Evolutionary conservation across 2,113 vertebrate genomes (phyloP).

Genomic region (Sakesphorus luctuosus): DNA sequence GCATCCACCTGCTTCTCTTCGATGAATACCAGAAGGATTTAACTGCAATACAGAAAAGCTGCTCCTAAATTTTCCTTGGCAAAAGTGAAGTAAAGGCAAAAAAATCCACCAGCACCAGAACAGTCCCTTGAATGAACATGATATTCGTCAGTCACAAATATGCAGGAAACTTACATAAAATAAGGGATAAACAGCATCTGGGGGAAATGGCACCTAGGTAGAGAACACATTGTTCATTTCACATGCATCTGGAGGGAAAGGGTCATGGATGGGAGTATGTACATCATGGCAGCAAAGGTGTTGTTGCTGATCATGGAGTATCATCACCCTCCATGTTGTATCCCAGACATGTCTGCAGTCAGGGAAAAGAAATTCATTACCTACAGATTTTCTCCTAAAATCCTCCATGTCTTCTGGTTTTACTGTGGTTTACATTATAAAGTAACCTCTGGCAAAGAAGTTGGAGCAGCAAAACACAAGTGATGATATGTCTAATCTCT

Average conservation of each 20-base stretch:
- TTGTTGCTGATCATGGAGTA: not conserved
- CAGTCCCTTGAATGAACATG: not conserved
- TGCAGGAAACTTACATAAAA: not conserved
- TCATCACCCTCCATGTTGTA: not conserved
- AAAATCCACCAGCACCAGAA: not conserved
- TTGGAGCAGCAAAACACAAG: conserved; percentile 13
- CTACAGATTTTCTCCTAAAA: conserved; percentile 5
- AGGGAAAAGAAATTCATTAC: not conserved
- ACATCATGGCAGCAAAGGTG: not conserved
- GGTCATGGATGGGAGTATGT: not conserved
- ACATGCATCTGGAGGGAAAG: not conserved
- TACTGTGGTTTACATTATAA: conserved; percentile 9
- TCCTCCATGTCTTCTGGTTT: not conserved
- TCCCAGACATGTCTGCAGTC: not conserved
- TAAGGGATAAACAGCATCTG: not conserved
- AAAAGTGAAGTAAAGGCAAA: not conserved
- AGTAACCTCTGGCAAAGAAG: conserved; percentile 36
- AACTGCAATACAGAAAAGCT: not conserved
- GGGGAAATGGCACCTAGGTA: not conserved
- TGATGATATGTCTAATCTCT: conserved; percentile 54
- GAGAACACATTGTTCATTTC: not conserved
- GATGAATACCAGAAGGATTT: not conserved
- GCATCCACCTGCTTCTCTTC: conserved; percentile 33
- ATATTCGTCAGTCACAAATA: not conserved
- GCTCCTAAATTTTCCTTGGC: not conserved